Base-by-base conservation (phyloP, 2,113 vertebrate genomes). In the Notothenia coriiceps region DNA sequence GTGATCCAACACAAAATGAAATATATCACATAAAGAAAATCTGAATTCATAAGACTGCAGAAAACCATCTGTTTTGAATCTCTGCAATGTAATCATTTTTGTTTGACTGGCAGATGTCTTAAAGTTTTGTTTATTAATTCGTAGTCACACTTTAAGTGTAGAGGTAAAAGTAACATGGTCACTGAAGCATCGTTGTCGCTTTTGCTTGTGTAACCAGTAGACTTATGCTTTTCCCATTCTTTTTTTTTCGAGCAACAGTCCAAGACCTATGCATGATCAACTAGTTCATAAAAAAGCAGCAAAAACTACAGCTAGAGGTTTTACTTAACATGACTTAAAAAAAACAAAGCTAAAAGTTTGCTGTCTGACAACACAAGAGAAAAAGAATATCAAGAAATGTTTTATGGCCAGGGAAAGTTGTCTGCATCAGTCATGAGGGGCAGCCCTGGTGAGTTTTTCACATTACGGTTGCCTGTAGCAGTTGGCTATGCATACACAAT, bases 31-130 rank as follows among this genome's bases (percentile, higher is more conserved):
- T 29, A 29, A 29, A 29, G 29, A 29, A 29, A 40, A 56, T 61
- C 29, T 74, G 29, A 71, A 54, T 70, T 64, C 12, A 67, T 56
- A 65, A 47, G 43, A 2, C 57, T 35, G 15, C 14, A 55, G 25
- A 50, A 17, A n/a, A 57, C 20, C 11, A 10, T 68, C 65, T 82
- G 76, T 29, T 81, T 68, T 67, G 62, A 12, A 70, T 85, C 74
- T 80, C 18, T 66, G 2, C 67, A 40, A 12, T 43, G 0, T 80
- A 77, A 87, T 71, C 54, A 4, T 73, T 80, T 13, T 75, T 59
- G 61, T 82, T 84, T 90, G 76, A 67, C 78, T 73, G 74, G 55
- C 56, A 72, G 57, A 80, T 65, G 10, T 55, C 29, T 80, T 44
- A 10, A 20, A 25, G 64, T 76, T 79, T 77, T 40, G 18, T 81